Conservation (phyloP, 2,113 vertebrate species). For the Ptychochromis oligacanthus region DNA sequence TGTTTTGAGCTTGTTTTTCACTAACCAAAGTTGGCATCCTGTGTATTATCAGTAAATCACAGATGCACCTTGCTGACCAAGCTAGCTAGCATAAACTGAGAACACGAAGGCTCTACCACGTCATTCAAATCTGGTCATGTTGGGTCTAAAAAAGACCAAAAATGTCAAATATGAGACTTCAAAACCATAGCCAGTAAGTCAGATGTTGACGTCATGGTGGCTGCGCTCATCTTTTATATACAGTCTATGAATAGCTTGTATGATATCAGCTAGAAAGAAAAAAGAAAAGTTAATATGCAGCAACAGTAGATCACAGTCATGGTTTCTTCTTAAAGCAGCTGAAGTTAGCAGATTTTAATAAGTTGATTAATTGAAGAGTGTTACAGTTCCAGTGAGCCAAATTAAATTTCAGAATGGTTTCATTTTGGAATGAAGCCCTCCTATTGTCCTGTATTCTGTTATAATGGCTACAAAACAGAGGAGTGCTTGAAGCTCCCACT, state of each 20-base stretch:
- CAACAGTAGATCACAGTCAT: neutral
- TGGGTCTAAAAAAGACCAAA: neutral
- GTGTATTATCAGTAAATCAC: neutral
- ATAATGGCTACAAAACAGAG: constrained; percentile 37
- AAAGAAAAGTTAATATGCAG: neutral
- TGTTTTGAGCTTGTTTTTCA: neutral
- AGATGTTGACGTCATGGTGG: neutral
- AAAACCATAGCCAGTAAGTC: neutral
- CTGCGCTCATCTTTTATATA: neutral
- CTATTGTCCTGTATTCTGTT: constrained; percentile 39
- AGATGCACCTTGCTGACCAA: neutral
- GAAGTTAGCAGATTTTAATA: neutral
- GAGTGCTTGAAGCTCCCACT: constrained; percentile 61
- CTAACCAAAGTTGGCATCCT: neutral
- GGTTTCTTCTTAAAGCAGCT: neutral
- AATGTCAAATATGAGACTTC: neutral
- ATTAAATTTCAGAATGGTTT: neutral
- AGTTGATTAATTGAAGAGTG: neutral
- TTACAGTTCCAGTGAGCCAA: neutral
- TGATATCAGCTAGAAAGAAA: neutral
- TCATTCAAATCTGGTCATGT: too few relatives aligned
- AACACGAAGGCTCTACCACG: too few relatives aligned
- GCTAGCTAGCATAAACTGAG: neutral
- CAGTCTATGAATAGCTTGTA: too few relatives aligned
- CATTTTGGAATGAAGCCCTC: constrained; percentile 44